Base-by-base conservation (phyloP, 2,797 vertebrate genomes). In the Sandelia bainsii region DNA sequence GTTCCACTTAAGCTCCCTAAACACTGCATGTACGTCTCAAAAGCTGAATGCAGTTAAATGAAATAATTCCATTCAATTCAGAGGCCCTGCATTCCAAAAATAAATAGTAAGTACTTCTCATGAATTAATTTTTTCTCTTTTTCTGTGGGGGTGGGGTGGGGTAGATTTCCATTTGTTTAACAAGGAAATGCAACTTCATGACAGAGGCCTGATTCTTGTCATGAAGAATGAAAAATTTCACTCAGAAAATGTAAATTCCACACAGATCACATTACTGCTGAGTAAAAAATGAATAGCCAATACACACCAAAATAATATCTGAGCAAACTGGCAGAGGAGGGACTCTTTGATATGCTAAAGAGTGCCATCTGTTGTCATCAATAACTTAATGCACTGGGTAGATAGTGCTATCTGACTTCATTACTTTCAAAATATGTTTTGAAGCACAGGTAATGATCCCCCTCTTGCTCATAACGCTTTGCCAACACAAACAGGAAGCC, bases 351-450 rank as follows among this genome's bases (percentile, higher is more conserved):
- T 74, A 79, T 87, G 79, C 77, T 84, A 86, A 86, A 85, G 50
- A 82, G 72, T 6, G 8, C 79, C 78, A 83, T 84, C 79, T 87
- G 88, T 80, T 87, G 51, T 72, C 65, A 77, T 79, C 83, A 79
- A 76, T 81, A 83, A 69, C 69, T 78, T 79, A 80, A 82, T 77
- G 69, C 77, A 72, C 53, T 62, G 58, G 63, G 63, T 27, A 70
- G 80, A 82, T 70, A 58, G 65, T 22, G 48, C 75, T 69, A 77
- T 83, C 80, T 67, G 82, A 85, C 80, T 89, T 83, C 79, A 82
- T 87, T 85, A 79, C 78, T 70, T 87, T 86, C 72, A 83, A 82
- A 89, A 74, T 63, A 46, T 59, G 61, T 87, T 77, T 84, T 82
- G 68, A 77, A 87, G 69, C 59, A 44, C 69, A 87, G 63, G 69